Conservation (phyloP, 2,888 invertebrate species). For the Plagiodera versicolora region DNA sequence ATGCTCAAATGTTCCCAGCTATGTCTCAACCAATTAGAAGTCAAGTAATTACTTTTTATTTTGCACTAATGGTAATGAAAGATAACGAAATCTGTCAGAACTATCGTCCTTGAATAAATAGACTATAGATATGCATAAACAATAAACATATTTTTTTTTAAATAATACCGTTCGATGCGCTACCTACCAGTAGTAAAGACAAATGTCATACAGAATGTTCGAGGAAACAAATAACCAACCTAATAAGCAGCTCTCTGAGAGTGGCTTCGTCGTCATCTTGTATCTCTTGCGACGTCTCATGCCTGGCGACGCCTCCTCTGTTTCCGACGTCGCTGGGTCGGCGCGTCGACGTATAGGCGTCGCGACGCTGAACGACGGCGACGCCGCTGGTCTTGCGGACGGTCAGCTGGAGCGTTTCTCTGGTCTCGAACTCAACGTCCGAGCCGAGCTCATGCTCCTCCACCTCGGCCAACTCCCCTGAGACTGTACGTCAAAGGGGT, state of each 20-base stretch:
- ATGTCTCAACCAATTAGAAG: no score
- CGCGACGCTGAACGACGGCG: constrained; percentile 46
- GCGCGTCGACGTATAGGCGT: constrained; percentile 49
- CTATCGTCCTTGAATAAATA: no score
- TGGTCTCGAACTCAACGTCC: constrained; percentile 48
- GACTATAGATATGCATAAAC: no score
- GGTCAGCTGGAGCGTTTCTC: constrained; percentile 56
- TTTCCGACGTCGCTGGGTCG: constrained; percentile 35
- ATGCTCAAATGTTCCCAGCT: no score
- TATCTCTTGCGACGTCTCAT: constrained; percentile 81
- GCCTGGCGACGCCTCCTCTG: constrained; percentile 58
- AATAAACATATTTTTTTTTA: no score
- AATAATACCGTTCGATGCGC: no score
- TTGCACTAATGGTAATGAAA: no score
- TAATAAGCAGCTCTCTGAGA: constrained; percentile 93
- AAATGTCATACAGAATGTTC: no score
- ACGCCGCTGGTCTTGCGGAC: constrained; percentile 30
- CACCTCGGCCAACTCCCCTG: constrained; percentile 56
- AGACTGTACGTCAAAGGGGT: constrained; percentile 39
- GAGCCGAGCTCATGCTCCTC: constrained; percentile 55
- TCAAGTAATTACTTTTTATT: no score
- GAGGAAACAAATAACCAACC: no score
- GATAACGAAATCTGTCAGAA: no score
- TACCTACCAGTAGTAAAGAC: no score
- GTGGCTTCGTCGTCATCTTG: constrained; percentile 81